Evolutionary conservation across 2,797 vertebrate species (phyloP), one percentile per base, ranked within the genome.

Genomic region (Delichon dasypus): DNA sequence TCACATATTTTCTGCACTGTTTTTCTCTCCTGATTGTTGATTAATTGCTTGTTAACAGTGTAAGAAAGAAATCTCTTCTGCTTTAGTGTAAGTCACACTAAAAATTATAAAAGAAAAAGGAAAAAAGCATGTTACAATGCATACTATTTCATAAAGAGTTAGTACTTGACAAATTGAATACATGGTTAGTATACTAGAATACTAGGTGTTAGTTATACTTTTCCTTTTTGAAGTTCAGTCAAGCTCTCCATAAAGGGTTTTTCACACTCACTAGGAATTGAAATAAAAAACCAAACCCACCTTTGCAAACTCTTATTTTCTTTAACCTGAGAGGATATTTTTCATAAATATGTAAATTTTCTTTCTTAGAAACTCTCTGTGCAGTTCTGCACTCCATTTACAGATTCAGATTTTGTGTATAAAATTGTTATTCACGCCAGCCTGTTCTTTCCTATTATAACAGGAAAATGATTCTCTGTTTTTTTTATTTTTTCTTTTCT

Each of bases 291-390:
- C 13, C 22, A 36, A 50, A 5, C 1, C 25, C 34, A 9, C 29
- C 23, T 36, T 32, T 47, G 21, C 1, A 5, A 74, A 53, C 26
- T 78, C n/a, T n/a, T 85, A 71, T 75, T 92, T 95, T 90, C 68
- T 78, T 83, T 94, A 78, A 90, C 29, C 76, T 93, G 80, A 74
- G 88, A 97, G 60, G 51, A 58, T 84, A 55, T 81, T 97, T 97
- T 97, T 58, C 90, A 95, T 97, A 95, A 97, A 96, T 96, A 97
- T 95, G 94, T 93, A 96, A 94, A 96, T 50, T 84, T 77, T 13
- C 19, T 89, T 88, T 93, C 76, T 88, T 85, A 87, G 83, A 78
- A 91, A 60, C 78, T 60, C 7, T 32, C 94, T 93, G 71, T 95
- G 85, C 83, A 85, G 21, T 80, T 89, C 81, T 79, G 40, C 44